phyloP scores from a whole-genome alignment of 2,888 invertebrate species.

The Drosophila mercatorum region DNA sequence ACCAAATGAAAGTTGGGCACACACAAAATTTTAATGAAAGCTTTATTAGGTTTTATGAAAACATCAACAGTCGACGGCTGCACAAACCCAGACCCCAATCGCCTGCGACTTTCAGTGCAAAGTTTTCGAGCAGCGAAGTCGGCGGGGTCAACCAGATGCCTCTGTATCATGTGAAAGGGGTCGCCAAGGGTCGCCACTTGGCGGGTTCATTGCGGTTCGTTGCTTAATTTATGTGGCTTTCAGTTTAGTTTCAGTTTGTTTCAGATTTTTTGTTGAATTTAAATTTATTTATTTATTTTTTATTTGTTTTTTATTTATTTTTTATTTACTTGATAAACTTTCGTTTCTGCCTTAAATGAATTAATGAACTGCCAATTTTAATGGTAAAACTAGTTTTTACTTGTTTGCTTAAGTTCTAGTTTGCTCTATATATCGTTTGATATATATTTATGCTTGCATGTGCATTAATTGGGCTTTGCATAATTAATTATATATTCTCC shows the following conservation, averaged over 20 bases:
- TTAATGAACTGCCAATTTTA: conserved; percentile 68
- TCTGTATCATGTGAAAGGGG: conserved; percentile 66
- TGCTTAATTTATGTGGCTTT: conserved; percentile 73
- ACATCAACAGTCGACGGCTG: conserved; percentile 50
- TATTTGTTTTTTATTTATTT: conserved; percentile 14
- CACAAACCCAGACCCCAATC: neutral
- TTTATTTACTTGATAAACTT: conserved; percentile 46
- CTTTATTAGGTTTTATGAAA: conserved; percentile 66
- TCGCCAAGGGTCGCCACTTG: conserved; percentile 43
- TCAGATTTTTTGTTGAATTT: neutral
- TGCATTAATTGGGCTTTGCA: conserved; percentile 53
- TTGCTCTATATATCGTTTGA: neutral
- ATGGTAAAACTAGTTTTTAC: conserved; percentile 22
- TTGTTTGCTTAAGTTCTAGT: conserved; percentile 8
- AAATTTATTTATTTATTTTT: conserved; percentile 1
- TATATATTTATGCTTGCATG: conserved; percentile 5
- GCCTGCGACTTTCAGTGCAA: neutral
- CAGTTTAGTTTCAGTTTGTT: conserved; percentile 29
- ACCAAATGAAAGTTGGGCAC: conserved; percentile 59
- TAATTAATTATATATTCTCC: conserved; percentile 44
- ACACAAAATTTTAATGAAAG: conserved; percentile 59
- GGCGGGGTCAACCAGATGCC: conserved; percentile 39
- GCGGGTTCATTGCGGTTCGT: conserved; percentile 60
- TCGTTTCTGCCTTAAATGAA: conserved; percentile 48
- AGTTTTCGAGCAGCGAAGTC: neutral